Conservation (phyloP, 2,888 invertebrate genomes). For the Mylabris sibirica region DNA sequence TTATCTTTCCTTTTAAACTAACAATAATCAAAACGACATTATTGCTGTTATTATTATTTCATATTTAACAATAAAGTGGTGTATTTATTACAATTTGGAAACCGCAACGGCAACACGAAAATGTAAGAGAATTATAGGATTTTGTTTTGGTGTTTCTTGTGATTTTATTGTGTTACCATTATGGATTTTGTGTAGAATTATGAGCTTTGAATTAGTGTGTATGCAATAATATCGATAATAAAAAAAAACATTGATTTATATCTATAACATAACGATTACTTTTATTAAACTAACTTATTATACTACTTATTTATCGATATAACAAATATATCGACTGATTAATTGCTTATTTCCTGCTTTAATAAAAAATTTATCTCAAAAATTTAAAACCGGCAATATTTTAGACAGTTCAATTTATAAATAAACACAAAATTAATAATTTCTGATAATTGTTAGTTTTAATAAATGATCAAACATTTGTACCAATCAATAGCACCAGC, state of each 20-base stretch:
- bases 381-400: no score
- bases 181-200: background rate
- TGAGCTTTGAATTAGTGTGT: background rate
- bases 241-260: background rate
- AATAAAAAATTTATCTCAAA: background rate
- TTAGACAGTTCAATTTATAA: no score
- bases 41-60: background rate
- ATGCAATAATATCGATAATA: background rate
- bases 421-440: no score
- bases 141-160: background rate
- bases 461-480: background rate
- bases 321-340: background rate
- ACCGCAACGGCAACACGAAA: background rate
- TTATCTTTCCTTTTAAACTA: background rate
- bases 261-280: background rate
- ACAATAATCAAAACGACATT: background rate
- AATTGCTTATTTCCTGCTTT: background rate
- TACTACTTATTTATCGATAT: background rate
- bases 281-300: background rate
- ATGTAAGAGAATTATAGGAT: background rate
- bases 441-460: no score
- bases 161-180: slow-evolving; percentile 4
- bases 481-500: background rate
- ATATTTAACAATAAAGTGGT: background rate
- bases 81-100: background rate